These are phyloP conservation scores for Calypte anna DNA, from an alignment of 2,113 vertebrate genomes.

Conservation along the genomic window DNA sequence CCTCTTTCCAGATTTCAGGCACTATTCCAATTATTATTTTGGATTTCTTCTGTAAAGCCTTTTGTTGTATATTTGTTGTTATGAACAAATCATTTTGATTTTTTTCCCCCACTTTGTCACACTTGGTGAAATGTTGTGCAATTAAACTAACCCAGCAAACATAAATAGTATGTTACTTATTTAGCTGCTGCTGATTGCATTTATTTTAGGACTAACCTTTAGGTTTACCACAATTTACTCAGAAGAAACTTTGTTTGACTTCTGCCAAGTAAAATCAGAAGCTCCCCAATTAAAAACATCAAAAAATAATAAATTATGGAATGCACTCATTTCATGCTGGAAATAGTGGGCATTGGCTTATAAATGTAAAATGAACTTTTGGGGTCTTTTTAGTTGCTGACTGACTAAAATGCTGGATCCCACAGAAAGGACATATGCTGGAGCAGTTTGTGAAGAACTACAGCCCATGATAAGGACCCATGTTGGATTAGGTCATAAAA, in stretches of 20 bases:
- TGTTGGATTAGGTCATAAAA: neutral
- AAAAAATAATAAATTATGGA: neutral
- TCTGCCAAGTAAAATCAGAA: neutral
- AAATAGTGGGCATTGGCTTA: neutral
- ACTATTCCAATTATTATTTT: neutral
- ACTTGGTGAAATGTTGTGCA: neutral
- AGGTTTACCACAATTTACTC: neutral
- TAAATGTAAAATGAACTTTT: neutral
- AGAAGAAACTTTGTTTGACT: neutral
- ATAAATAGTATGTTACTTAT: neutral
- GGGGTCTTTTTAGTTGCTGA: neutral
- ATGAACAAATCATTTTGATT: neutral
- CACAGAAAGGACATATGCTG: neutral
- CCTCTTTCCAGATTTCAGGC: neutral
- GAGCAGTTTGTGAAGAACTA: neutral
- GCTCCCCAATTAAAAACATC: neutral
- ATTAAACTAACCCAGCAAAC: neutral
- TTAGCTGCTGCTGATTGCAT: neutral
- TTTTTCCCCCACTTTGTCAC: neutral
- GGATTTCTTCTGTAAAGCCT: rapidly evolving
- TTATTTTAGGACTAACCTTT: neutral
- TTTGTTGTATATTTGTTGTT: neutral
- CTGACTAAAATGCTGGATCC: neutral
- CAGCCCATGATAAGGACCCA: neutral
- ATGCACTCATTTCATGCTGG: neutral